Base-by-base conservation (phyloP, 2,888 invertebrate genomes). In the Xestoiulus laeticollis region DNA sequence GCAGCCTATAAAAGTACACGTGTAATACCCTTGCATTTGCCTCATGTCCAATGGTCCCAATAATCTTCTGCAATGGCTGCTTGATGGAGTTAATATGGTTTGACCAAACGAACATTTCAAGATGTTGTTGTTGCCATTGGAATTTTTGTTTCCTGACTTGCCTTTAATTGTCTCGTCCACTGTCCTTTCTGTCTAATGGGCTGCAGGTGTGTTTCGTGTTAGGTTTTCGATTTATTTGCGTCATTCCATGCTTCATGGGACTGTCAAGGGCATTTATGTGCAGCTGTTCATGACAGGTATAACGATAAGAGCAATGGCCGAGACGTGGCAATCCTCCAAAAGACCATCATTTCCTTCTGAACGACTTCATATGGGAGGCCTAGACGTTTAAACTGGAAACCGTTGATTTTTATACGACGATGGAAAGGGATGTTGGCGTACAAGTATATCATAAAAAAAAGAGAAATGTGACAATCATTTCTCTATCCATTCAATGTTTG, bases 211-310 rank as follows among this genome's bases (percentile, higher is more conserved):
- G n/a, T 53, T n/a, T 1, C 6, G 14, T 53, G 53, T 53, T 53
- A 0, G n/a, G 53, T 53, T 53, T 53, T 12, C 53, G 53, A 53
- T 53, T 53, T 53, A n/a, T 53, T 53, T 53, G 1, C 53, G 53
- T 53, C 53, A 53, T 53, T 19, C 19, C 48, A 48, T n/a, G 53
- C 53, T 53, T 12, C 53, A 6, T 53, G 53, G 14, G 53, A 53
- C n/a, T 53, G 53, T 53, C 53, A 53, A 53, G 53, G 53, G 53
- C 53, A 53, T 53, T 53, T 53, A 19, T n/a, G 1, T n/a, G 53
- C 53, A 53, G 53, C 53, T 53, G 53, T n/a, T 53, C 53, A 53
- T 53, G 53, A 53, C 53, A 53, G 53, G 53, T 53, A 53, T 53
- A 53, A 53, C 53, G 53, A 53, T 53, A 53, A 53, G 53, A 53